Conservation (phyloP, 2,888 invertebrate genomes). For the Cephus rjabovi region DNA sequence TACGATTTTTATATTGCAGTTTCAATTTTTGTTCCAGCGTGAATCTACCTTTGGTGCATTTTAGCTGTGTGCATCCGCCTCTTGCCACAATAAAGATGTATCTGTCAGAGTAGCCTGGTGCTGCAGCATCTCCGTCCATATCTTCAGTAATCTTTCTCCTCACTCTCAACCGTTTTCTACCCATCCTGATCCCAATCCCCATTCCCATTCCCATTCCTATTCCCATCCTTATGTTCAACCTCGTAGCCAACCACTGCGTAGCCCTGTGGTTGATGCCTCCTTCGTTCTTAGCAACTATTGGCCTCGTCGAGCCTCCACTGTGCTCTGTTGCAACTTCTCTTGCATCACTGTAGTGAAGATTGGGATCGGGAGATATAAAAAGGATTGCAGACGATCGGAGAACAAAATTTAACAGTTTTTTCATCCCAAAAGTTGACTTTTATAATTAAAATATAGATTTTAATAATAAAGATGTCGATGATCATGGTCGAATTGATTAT, state of each 20-base stretch:
- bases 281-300: slow-evolving; percentile 20
- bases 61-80: slow-evolving; percentile 11
- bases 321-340: not conserved
- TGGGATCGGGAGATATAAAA: not conserved
- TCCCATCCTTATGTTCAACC: not conserved
- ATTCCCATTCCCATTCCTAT: not conserved
- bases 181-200: slow-evolving; percentile 1
- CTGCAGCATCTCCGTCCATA: slow-evolving; percentile 24
- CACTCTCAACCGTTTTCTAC: slow-evolving; percentile 17
- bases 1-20: not conserved
- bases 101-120: slow-evolving; percentile 36
- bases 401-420: not conserved
- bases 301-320: slow-evolving; percentile 5
- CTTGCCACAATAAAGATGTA: slow-evolving; percentile 40
- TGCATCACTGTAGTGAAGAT: not conserved
- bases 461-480: not conserved
- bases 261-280: slow-evolving; percentile 19
- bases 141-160: slow-evolving; percentile 19
- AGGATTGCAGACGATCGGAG: not conserved
- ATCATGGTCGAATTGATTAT: too few species aligned
- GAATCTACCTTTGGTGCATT: not conserved
- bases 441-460: not conserved
- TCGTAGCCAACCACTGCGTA: not conserved
- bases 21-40: not conserved
- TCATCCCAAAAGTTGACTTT: not conserved